Base-by-base conservation (phyloP, 2,113 vertebrate genomes). In the Hymenochirus boettgeri region DNA sequence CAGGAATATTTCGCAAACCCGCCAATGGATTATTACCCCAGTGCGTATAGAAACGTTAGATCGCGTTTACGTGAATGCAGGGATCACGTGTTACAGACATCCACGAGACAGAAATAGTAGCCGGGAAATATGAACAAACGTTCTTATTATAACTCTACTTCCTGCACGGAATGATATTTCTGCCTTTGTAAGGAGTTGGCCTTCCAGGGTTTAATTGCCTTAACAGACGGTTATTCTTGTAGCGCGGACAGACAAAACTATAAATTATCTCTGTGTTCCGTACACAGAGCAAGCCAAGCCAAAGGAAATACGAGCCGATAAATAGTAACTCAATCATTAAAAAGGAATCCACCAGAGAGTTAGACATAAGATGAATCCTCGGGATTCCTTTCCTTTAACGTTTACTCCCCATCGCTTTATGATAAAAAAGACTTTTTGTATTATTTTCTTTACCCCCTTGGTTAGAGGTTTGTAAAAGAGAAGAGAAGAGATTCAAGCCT, bases 251-350 rank as follows among this genome's bases (percentile, higher is more conserved):
- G 42, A 35, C 17, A 17, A 10, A 27, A 25, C 22, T 25, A 65
- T 65, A 57, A 57, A 65, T 50, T 24, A 33, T 24, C 3, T 57
- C 27, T 25, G 19, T 50, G 62, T 31, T 47, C 53, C 47, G 35
- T 65, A 27, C 42, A 50, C 25, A 39, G 35, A 33, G 31, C 54
- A 58, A 26, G 27, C 29, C 15, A 6, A 50, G 29, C 29, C n/a
- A 9, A 8, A 26, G 12, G 25, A 65, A 58, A 57, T 39, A 57
- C 21, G 29, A 47, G 18, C 26, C 35, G 53, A 65, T 65, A 54
- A 50, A 65, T 65, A 57, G 42, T 50, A 65, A 65, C 63, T 65
- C 63, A 65, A 57, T 65, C 22, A 19, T 33, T 56, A 31, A 56
- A 13, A 54, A 55, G 48, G 25, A 21, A 53, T 56, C 37, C 15